A percentile compares a stretch with the other conserved stretches of the same genome.
These are phyloP conservation scores for Brachirus orientalis DNA, from an alignment of 2,113 vertebrate species.

Conservation along the genomic window DNA sequence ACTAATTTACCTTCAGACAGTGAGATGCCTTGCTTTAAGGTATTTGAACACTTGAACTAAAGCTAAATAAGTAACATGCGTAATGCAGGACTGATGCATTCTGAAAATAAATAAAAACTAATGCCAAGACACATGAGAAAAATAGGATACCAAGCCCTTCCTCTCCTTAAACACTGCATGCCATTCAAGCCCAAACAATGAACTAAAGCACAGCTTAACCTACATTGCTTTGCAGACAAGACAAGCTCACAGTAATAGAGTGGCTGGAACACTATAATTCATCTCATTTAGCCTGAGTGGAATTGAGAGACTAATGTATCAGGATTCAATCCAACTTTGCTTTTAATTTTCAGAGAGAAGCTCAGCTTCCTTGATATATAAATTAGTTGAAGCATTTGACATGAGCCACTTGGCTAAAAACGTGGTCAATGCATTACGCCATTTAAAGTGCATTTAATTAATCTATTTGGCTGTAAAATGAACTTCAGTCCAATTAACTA, in stretches of 20 bases:
- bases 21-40: not conserved
- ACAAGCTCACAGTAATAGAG: conserved; percentile 20
- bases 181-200: conserved; percentile 57
- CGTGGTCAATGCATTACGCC: not conserved
- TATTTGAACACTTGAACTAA: conserved; percentile 13
- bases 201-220: conserved; percentile 54
- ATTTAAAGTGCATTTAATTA: conserved; percentile 12
- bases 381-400: conserved; percentile 23
- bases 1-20: conserved; percentile 7
- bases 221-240: conserved; percentile 44
- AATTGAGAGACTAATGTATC: conserved; percentile 23
- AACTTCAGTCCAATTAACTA: conserved; percentile 16
- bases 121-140: conserved; percentile 29
- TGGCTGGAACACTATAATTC: conserved; percentile 38
- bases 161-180: conserved; percentile 29
- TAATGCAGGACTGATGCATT: conserved; percentile 6
- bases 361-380: conserved; percentile 17
- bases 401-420: conserved; percentile 16
- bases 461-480: conserved; percentile 7
- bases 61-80: too few species aligned
- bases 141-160: conserved; percentile 28
- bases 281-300: conserved; percentile 36
- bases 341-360: conserved; percentile 23
- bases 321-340: conserved; percentile 25
- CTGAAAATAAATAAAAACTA: conserved; percentile 27